Base-by-base conservation (phyloP, 2,888 invertebrate genomes). In the Octonoba sinensis region DNA sequence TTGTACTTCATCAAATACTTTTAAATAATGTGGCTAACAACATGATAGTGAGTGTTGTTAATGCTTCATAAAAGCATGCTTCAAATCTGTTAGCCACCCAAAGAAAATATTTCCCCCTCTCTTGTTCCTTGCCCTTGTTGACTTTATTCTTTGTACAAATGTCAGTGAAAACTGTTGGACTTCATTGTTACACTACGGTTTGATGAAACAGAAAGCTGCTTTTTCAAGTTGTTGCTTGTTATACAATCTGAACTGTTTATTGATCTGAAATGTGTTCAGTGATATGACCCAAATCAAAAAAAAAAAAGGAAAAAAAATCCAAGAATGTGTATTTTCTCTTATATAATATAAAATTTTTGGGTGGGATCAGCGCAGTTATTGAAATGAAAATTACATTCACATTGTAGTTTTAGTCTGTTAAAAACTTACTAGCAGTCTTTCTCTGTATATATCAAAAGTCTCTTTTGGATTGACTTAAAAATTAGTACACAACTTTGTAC, bases 391-490 rank as follows among this genome's bases (percentile, higher is more conserved):
- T 79, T 70, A 67, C 69, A 75, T 82, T 75, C 81, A 82, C 74
- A 36, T 36, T 75, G 81, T 82, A 82, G 81, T 75, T 82, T 70
- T 82, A 82, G 81, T 74, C 81, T 82, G 81, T 82, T 82, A 65
- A 75, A 69, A 70, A 75, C 81, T 69, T 82, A 82, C 75, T 82
- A 82, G 81, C 74, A 75, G 75, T 82, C 81, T 82, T 82, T 82
- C 81, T 82, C 74, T 82, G 81, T 82, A 82, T 70, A 82, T 82
- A 82, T 71, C 75, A 82, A 82, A 75, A 82, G 79, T 75, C 81
- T 71, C 60, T 78, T 79, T 81, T 82, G 74, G 51, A 82, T 74
- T 82, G 81, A 82, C 81, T 82, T 82, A 70, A 82, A 70, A 74
- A 74, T 65, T 82, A 82, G 81, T 67, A 82, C 73, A 73, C 64